A percentile compares a stretch with the other conserved stretches of the same genome.
Conservation (phyloP, 1,140 invertebrate genomes). For the Zophobas morio region DNA sequence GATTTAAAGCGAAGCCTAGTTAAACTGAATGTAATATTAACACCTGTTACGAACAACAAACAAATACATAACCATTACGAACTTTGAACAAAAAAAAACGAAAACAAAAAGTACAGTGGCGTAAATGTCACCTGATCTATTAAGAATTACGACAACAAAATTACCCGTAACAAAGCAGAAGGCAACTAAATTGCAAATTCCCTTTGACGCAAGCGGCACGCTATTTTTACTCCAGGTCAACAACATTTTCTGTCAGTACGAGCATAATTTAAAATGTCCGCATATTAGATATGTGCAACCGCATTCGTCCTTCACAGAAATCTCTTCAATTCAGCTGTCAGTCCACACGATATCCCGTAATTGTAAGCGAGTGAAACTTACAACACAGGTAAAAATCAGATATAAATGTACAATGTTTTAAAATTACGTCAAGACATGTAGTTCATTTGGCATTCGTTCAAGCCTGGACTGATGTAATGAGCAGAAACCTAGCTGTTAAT, state of each 20-base stretch:
- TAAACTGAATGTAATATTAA: no score
- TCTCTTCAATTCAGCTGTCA: neutral
- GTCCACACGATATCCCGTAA: neutral
- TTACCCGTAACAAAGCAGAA: neutral
- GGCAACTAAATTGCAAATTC: neutral
- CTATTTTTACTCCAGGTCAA: constrained; percentile 19
- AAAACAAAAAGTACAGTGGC: no score
- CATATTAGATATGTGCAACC: no score
- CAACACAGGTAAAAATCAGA: constrained; percentile 14
- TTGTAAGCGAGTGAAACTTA: neutral
- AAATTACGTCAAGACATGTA: constrained; percentile 14
- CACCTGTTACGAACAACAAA: no score
- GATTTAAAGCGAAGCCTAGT: no score
- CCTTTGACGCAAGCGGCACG: neutral
- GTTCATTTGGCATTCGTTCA: constrained; percentile 25
- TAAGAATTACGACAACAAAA: neutral
- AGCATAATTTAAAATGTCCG: neutral
- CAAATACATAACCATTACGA: no score
- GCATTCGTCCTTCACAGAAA: neutral
- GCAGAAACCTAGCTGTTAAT: constrained; percentile 22
- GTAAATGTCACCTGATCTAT: no score
- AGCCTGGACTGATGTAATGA: constrained; percentile 12
- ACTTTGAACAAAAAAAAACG: no score
- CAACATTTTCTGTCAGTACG: constrained; percentile 7
- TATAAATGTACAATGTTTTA: constrained; percentile 18